These are phyloP conservation scores for Gibbula magus DNA, from an alignment of 2,888 invertebrate species.

Conservation along the genomic window DNA sequence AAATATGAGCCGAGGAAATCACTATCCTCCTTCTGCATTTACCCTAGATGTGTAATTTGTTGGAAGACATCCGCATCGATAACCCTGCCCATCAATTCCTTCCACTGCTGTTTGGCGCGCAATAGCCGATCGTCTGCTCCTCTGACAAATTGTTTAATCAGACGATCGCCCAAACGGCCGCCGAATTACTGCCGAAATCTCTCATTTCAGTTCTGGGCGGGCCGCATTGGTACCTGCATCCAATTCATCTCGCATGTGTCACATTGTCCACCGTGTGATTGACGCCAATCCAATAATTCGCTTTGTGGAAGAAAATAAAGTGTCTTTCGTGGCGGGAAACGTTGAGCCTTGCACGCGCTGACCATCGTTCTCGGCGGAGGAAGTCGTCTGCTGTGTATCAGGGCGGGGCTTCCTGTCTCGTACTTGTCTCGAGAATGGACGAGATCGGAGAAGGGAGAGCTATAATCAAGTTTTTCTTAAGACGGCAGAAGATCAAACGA, in stretches of 20 bases:
- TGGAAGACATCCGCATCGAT: conserved; percentile 28
- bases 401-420: conserved; percentile 17
- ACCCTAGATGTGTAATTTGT: conserved; percentile 30
- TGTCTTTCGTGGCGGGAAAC: conserved; percentile 26
- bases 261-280: conserved; percentile 26
- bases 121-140: conserved; percentile 29
- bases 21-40: conserved; percentile 24
- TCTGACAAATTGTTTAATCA: conserved; percentile 34
- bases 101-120: conserved; percentile 28
- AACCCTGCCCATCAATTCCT: conserved; percentile 28
- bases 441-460: conserved; percentile 8
- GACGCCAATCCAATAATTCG: conserved; percentile 28
- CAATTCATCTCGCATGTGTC: conserved; percentile 27
- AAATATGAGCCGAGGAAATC: conserved; percentile 26
- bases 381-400: conserved; percentile 29
- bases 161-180: conserved; percentile 27
- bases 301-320: conserved; percentile 26
- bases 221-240: conserved; percentile 11
- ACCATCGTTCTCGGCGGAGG: conserved; percentile 27
- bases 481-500: conserved; percentile 10
- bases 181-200: conserved; percentile 29
- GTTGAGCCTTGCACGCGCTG: conserved; percentile 26
- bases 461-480: conserved; percentile 15
- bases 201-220: conserved; percentile 25
- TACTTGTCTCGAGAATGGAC: conserved; percentile 13